Evolutionary conservation across 2,113 vertebrate species (phyloP).

Genomic region (Larimichthys crocea): DNA sequence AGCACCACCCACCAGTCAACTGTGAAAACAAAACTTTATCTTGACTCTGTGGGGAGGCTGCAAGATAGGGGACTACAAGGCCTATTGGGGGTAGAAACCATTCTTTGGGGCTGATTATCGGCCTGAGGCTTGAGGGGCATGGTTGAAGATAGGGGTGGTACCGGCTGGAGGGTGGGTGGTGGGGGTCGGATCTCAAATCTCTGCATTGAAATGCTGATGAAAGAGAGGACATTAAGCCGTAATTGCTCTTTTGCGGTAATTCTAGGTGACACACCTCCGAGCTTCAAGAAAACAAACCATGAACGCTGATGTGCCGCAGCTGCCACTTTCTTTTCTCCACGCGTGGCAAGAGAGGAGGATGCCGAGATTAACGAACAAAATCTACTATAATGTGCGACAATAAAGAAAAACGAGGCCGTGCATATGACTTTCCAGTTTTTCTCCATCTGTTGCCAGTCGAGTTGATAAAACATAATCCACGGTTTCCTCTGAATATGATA

Average conservation of each 20-base stretch:
- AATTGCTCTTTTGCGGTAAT: conserved; percentile 63
- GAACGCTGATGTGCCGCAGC: conserved; percentile 53
- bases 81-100: conserved; percentile 32
- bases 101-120: conserved; percentile 53
- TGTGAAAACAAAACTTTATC: conserved; percentile 78
- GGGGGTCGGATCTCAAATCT: conserved; percentile 57
- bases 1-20: conserved; percentile 68
- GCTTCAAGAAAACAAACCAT: conserved; percentile 52
- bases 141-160: conserved; percentile 37
- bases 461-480: conserved; percentile 79
- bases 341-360: conserved; percentile 32
- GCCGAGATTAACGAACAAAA: conserved; percentile 69
- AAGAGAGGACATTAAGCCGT: conserved; percentile 59
- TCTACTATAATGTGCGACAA: conserved; percentile 61
- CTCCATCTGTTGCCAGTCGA: conserved; percentile 75
- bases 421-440: conserved; percentile 70
- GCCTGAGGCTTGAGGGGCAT: conserved; percentile 43
- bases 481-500: conserved; percentile 78
- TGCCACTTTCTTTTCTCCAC: conserved; percentile 46
- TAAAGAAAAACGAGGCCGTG: conserved; percentile 65
- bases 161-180: not conserved
- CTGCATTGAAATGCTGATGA: conserved; percentile 74
- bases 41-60: conserved; percentile 61
- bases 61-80: conserved; percentile 42
- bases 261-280: conserved; percentile 53